Percentiles rank a stretch among this genome's conserved stretches.
phyloP scores from a whole-genome alignment of 2,888 invertebrate species.

The Fragum sueziense region DNA sequence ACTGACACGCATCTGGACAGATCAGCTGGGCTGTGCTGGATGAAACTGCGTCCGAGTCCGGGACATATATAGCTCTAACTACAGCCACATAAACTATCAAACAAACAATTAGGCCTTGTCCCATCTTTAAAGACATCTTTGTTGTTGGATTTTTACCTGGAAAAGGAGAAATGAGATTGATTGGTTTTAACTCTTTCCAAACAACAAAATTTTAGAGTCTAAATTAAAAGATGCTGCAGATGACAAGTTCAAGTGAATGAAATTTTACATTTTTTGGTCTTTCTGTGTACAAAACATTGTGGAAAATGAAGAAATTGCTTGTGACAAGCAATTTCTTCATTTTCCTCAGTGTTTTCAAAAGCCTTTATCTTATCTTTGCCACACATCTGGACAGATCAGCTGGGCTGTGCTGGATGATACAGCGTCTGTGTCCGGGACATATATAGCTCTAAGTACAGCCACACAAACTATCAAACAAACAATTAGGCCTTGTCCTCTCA shows the following conservation, averaged over 20 bases:
- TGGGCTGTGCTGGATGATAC: neutral
- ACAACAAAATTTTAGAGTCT: too few relatives aligned
- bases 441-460: neutral
- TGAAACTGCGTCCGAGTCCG: neutral
- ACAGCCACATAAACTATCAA: neutral
- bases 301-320: too few relatives aligned
- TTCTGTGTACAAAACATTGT: too few relatives aligned
- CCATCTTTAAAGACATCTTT: neutral
- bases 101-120: neutral
- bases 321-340: too few relatives aligned
- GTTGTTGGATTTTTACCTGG: neutral
- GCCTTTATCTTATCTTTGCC: too few relatives aligned
- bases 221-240: too few relatives aligned
- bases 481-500: neutral
- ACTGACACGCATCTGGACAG: conserved; percentile 7
- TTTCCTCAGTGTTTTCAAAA: too few relatives aligned
- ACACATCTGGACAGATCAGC: conserved; percentile 2
- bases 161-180: neutral
- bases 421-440: neutral
- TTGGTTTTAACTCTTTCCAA: neutral
- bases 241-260: too few relatives aligned
- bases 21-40: neutral
- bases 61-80: neutral
- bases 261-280: too few relatives aligned
- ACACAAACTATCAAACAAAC: neutral